Base-by-base conservation (phyloP, 2,888 invertebrate genomes). In the Stenchaetothrips biformis region DNA sequence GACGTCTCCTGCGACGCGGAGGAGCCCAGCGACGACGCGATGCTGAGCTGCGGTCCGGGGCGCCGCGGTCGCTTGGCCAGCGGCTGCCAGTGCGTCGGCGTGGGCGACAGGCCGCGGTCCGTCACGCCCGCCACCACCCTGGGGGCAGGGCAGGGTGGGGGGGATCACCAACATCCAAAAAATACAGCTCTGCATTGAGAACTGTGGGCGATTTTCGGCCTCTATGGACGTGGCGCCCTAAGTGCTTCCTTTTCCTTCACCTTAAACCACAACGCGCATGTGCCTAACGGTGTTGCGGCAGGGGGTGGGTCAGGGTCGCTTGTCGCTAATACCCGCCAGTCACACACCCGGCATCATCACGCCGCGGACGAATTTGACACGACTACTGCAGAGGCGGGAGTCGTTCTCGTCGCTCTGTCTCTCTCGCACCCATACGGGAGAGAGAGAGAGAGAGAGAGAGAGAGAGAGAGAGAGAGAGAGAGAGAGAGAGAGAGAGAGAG, bases 1-100 rank as follows among this genome's bases (percentile, higher is more conserved):
- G 80, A 80, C 77, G 78, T 67, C 78, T 74, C 67, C 67, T 74
- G 67, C 21, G 67, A 74, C 8, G 25, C 67, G 21, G 67, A 2
- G 25, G 67, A 74, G 9, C 67, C 67, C 21, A 74, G 67, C 8
- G 67, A 74, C 25, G 67, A 74, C 25, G 67, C 67, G 67, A 74
- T 74, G 67, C 67, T 74, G 25, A 74, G 67, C 67, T 74, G 67
- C 25, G 67, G 67, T 2, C 67, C 67, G 21, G 67, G 67, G 6
- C 67, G 67, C 21, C 67, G 21, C 21, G 67, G 67, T 8, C 67
- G 67, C 67, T 74, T 74, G 67, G 67, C 67, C 21, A 74, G 67
- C 0, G 67, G 67, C 25, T 74, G 67, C 67, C 67, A 74, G 25
- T 74, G 67, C 7, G 67, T 74, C 21, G 67, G 67, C 21, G 21